Conservation (phyloP, 2,888 invertebrate species). For the Spilosoma lubricipeda region DNA sequence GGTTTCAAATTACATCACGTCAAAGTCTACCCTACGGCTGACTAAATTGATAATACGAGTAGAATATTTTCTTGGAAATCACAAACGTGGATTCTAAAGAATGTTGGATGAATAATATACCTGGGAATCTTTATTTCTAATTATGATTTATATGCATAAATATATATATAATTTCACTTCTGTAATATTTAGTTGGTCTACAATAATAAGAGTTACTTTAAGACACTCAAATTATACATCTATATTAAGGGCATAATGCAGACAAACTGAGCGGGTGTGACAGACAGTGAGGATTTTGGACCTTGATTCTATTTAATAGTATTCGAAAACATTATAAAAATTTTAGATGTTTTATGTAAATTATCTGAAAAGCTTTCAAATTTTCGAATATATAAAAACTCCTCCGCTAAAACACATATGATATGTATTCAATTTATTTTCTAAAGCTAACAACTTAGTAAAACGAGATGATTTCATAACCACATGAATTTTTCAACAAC, state of each 20-base stretch:
- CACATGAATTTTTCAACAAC: constrained; percentile 6
- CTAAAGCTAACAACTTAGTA: background rate
- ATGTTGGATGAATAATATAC: background rate
- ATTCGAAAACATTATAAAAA: too few relatives aligned
- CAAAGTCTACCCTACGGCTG: background rate
- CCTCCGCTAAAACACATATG: background rate
- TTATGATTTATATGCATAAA: background rate
- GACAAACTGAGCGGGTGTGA: too few relatives aligned
- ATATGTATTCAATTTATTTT: background rate
- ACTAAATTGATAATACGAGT: constrained; percentile 1
- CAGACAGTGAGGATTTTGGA: too few relatives aligned
- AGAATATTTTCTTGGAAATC: background rate
- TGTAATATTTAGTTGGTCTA: too few relatives aligned
- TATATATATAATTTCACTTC: background rate
- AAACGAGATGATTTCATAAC: background rate
- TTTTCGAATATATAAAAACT: background rate
- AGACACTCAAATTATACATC: too few relatives aligned
- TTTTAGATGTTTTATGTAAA: too few relatives aligned
- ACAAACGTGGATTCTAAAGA: background rate
- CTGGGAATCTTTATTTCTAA: background rate
- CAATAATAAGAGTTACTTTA: too few relatives aligned
- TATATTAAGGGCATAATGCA: too few relatives aligned
- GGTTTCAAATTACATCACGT: constrained; percentile 20
- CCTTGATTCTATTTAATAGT: too few relatives aligned
- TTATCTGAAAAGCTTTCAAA: too few relatives aligned